These are phyloP conservation scores for Ferrisia virgata DNA, from an alignment of 2,888 invertebrate genomes.

Conservation along the genomic window DNA sequence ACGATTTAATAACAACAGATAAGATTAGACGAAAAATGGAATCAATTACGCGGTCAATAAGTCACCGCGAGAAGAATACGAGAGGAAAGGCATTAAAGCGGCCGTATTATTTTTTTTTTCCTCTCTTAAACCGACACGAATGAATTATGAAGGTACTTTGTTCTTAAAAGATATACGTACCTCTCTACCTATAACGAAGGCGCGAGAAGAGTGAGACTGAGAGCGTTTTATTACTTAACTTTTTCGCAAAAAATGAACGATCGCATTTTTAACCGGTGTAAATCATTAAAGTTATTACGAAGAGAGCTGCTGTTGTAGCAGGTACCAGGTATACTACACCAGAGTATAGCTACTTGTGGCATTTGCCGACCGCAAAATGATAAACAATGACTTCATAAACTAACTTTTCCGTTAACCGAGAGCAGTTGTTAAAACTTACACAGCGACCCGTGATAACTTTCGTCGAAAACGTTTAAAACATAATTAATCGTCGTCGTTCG, in stretches of 20 bases:
- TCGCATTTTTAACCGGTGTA: slow-evolving; percentile 14
- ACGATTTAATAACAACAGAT: not conserved
- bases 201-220: too few species aligned
- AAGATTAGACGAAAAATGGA: not conserved
- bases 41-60: slow-evolving; percentile 5
- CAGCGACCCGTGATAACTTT: slow-evolving; percentile 4
- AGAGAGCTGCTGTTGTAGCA: not conserved
- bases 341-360: not conserved
- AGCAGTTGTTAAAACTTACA: slow-evolving; percentile 22
- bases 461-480: slow-evolving; percentile 15
- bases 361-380: not conserved
- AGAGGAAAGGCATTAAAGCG: not conserved
- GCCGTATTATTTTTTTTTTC: not conserved
- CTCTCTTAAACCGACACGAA: not conserved
- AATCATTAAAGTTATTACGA: slow-evolving; percentile 5
- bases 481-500: slow-evolving; percentile 12
- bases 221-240: slow-evolving; percentile 9
- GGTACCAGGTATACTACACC: not conserved
- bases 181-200: too few species aligned
- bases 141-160: not conserved
- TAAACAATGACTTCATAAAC: slow-evolving; percentile 28
- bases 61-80: not conserved
- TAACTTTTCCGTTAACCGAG: slow-evolving; percentile 16
- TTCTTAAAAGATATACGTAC: not conserved
- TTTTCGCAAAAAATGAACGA: slow-evolving; percentile 16